phyloP scores from a whole-genome alignment of 2,797 vertebrate species.

The Sebastes nivosus region DNA sequence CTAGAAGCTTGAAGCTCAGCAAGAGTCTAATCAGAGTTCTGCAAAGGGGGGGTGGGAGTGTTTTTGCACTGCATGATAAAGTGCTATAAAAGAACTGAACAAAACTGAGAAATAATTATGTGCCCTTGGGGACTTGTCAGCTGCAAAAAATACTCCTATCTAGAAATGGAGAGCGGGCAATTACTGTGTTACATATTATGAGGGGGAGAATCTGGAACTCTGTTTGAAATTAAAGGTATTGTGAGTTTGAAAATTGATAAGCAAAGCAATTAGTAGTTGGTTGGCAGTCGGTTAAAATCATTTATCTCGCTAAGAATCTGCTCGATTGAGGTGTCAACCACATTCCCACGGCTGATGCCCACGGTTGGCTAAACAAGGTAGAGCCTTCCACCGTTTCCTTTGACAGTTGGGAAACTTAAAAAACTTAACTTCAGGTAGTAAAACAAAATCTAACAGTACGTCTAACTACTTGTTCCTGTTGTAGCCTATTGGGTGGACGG shows the following conservation, averaged over 20 bases:
- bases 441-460: neutral
- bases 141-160: conserved; percentile 65
- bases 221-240: conserved; percentile 60
- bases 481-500: neutral
- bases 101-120: conserved; percentile 74
- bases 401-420: neutral
- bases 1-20: conserved; percentile 29
- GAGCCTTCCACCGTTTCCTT: neutral
- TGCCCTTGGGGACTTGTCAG: conserved; percentile 69
- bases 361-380: neutral
- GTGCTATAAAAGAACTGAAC: conserved; percentile 55
- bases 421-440: neutral
- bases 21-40: conserved; percentile 55
- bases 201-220: conserved; percentile 29
- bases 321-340: neutral
- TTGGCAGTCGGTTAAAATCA: conserved; percentile 25
- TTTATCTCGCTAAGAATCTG: conserved; percentile 35
- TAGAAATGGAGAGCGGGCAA: conserved; percentile 65
- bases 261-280: conserved; percentile 48
- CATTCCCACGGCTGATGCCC: neutral
- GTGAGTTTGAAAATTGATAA: conserved; percentile 47
- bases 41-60: conserved; percentile 14
- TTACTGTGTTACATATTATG: conserved; percentile 61
- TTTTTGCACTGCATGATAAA: conserved; percentile 64
- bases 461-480: neutral